Evolutionary conservation across 2,113 vertebrate genomes (phyloP).

Genomic region (Calyptommatus sinebrachiatus): DNA sequence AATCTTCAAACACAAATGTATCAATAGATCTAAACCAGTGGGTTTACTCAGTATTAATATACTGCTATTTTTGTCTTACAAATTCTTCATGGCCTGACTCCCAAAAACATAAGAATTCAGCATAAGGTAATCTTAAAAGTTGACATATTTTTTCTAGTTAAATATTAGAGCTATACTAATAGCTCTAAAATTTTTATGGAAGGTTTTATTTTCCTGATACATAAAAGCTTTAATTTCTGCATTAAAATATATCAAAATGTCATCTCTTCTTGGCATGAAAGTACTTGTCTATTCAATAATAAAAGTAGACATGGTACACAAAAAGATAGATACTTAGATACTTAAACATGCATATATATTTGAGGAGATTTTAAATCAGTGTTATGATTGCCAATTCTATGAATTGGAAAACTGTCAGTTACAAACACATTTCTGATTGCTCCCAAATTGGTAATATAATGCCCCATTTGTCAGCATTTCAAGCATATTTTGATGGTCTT

Average conservation of each 20-base stretch:
- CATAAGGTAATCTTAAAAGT: conserved; percentile 10
- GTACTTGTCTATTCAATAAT: not conserved
- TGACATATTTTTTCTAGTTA: conserved; percentile 10
- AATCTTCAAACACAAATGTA: not conserved
- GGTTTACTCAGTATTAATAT: not conserved
- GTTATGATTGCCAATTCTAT: not conserved
- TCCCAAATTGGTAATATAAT: not conserved
- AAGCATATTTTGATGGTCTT: not conserved
- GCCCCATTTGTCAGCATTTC: not conserved
- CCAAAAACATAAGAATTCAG: not conserved
- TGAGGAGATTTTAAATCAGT: not conserved
- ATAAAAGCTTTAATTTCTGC: conserved; percentile 7
- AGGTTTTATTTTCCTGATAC: conserved; percentile 18
- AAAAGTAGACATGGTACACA: not conserved
- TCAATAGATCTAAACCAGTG: conserved; percentile 1
- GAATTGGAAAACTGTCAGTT: not conserved
- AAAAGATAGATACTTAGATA: not conserved
- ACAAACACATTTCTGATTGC: not conserved
- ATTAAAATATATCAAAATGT: not conserved
- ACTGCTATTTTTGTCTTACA: not conserved
- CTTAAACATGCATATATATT: not conserved
- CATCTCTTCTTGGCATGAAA: not conserved
- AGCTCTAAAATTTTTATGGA: conserved; percentile 14
- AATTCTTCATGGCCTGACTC: conserved; percentile 30
- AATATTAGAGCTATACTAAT: conserved; percentile 3